Percentiles rank a stretch among this genome's conserved stretches.
phyloP scores from a whole-genome alignment of 2,888 invertebrate species.

The Polia nebulosa region DNA sequence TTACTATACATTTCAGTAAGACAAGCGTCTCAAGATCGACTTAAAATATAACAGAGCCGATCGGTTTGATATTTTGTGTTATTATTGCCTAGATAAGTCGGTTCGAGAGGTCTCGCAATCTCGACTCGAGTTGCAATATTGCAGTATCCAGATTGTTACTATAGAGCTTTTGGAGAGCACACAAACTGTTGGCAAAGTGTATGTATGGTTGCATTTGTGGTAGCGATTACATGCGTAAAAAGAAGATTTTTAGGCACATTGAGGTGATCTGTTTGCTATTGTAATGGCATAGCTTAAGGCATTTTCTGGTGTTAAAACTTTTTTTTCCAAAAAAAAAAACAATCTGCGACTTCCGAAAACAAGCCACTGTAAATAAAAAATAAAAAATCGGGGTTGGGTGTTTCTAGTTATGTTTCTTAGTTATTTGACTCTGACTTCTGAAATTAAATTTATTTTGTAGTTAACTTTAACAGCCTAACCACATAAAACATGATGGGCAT shows the following conservation, averaged over 20 bases:
- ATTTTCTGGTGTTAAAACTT: too few species aligned
- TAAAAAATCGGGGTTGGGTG: too few species aligned
- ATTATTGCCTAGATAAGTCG: slow-evolving; percentile 83
- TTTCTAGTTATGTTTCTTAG: too few species aligned
- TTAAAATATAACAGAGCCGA: slow-evolving; percentile 55
- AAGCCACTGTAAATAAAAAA: too few species aligned
- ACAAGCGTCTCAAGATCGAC: slow-evolving; percentile 72
- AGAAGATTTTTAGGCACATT: too few species aligned
- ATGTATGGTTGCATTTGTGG: not conserved
- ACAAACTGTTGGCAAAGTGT: slow-evolving; percentile 33
- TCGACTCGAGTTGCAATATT: slow-evolving; percentile 80
- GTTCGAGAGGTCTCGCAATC: slow-evolving; percentile 78
- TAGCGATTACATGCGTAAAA: not conserved
- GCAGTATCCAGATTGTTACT: slow-evolving; percentile 68
- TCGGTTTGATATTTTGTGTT: slow-evolving; percentile 73
- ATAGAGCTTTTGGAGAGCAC: slow-evolving; percentile 57
- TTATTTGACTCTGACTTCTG: too few species aligned
- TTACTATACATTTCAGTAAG: slow-evolving; percentile 22
- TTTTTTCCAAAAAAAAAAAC: too few species aligned
- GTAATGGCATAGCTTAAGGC: not conserved
- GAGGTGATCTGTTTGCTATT: too few species aligned
- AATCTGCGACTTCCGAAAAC: too few species aligned
- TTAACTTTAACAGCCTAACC: too few species aligned
- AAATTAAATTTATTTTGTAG: too few species aligned
- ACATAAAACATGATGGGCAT: too few species aligned